Percentiles rank a stretch among this genome's conserved stretches.
Evolutionary conservation across 2,888 invertebrate genomes (phyloP).

Genomic region (Tachina lurida): DNA sequence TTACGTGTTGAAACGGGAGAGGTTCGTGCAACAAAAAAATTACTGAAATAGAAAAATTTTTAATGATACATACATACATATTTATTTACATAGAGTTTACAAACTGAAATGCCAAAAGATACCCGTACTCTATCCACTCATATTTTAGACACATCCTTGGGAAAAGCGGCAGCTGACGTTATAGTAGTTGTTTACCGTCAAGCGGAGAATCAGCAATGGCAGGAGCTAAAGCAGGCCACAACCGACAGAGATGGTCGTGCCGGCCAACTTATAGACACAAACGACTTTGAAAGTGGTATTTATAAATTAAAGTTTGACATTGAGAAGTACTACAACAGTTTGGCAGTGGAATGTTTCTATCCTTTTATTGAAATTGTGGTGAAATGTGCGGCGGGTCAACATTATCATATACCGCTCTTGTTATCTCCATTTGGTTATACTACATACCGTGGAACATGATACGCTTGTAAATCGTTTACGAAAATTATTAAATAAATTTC

Average conservation of each 20-base stretch:
- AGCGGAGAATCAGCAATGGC: conserved; percentile 85
- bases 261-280: conserved; percentile 85
- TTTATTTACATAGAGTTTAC: conserved; percentile 52
- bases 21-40: conserved; percentile 48
- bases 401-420: conserved; percentile 90
- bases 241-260: conserved; percentile 88
- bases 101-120: conserved; percentile 53
- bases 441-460: conserved; percentile 87
- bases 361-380: conserved; percentile 91
- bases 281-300: conserved; percentile 86
- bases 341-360: conserved; percentile 87
- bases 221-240: conserved; percentile 85
- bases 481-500: too few relatives aligned
- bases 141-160: conserved; percentile 88
- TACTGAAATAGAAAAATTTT: neutral
- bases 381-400: conserved; percentile 86
- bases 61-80: neutral
- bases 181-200: conserved; percentile 87
- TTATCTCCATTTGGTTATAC: conserved; percentile 90
- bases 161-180: conserved; percentile 87
- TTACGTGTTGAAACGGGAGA: conserved; percentile 76
- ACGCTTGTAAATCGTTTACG: neutral
- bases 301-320: conserved; percentile 91
- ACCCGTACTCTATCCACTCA: conserved; percentile 88
- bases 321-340: conserved; percentile 87